Evolutionary conservation across 2,113 vertebrate species (phyloP).

Genomic region (Xenotilapia flavipinnis): DNA sequence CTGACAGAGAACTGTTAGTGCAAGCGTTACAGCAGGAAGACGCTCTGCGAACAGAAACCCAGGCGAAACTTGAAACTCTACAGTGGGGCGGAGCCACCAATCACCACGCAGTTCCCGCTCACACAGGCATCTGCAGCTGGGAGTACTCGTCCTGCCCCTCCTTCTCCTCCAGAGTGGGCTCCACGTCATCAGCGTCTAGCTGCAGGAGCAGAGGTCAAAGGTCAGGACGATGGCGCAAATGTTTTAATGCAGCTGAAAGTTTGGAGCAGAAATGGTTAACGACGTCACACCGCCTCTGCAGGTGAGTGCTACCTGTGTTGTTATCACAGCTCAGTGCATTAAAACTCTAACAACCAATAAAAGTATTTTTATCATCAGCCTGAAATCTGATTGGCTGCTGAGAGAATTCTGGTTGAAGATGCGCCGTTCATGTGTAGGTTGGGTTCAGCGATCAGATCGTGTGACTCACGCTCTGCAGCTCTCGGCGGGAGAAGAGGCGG

Average conservation of each 20-base stretch:
- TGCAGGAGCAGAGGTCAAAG: constrained; percentile 51
- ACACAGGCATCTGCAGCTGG: constrained; percentile 93
- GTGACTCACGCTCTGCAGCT: constrained; percentile 88
- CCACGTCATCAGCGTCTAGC: constrained; percentile 84
- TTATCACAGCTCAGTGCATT: neutral
- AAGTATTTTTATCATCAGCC: neutral
- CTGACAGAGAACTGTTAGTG: neutral
- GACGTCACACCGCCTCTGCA: neutral
- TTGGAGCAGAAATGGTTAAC: neutral
- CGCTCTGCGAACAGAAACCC: neutral
- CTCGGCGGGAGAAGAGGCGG: constrained; percentile 80
- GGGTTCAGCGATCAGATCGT: neutral
- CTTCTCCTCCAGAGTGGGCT: constrained; percentile 83
- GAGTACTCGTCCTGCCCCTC: constrained; percentile 89
- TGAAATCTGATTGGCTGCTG: neutral
- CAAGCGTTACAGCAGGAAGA: neutral
- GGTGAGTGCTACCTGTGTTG: neutral
- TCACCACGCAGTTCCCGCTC: constrained; percentile 3
- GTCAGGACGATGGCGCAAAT: neutral
- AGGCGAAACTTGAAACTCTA: neutral
- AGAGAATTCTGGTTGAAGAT: neutral
- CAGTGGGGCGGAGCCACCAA: neutral
- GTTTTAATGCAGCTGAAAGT: neutral
- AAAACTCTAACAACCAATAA: neutral
- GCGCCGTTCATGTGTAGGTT: neutral